Conservation (phyloP, 1,140 invertebrate species). For the Hetaerina americana region DNA sequence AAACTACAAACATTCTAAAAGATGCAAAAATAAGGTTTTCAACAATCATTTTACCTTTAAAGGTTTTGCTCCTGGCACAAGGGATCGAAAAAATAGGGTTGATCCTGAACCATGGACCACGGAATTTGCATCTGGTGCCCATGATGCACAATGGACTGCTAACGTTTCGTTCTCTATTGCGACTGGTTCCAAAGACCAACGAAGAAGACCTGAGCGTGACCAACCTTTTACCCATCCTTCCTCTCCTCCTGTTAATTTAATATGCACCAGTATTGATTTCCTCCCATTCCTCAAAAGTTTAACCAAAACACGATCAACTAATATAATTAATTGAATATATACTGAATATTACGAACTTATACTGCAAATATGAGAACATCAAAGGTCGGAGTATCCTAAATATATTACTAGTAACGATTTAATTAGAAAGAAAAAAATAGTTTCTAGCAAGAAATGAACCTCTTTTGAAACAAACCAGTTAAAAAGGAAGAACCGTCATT, state of each 20-base stretch:
- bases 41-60: conserved; percentile 67
- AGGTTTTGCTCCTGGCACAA: conserved; percentile 78
- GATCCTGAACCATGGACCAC: conserved; percentile 76
- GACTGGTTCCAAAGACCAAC: conserved; percentile 47
- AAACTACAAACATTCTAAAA: too few relatives aligned
- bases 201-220: conserved; percentile 89
- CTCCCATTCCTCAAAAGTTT: too few relatives aligned
- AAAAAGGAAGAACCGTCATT: conserved; percentile 81
- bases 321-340: too few relatives aligned
- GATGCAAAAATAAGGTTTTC: too few relatives aligned
- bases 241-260: conserved; percentile 60
- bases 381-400: too few relatives aligned
- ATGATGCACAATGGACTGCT: conserved; percentile 66
- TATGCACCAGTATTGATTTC: background rate
- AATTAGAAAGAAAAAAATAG: conserved; percentile 7
- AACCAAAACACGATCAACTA: too few relatives aligned
- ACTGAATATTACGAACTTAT: too few relatives aligned
- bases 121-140: conserved; percentile 73
- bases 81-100: conserved; percentile 74
- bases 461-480: conserved; percentile 43
- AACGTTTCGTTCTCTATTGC: conserved; percentile 64
- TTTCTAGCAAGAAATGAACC: background rate
- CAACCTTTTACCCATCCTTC: conserved; percentile 94
- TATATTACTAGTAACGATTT: background rate
- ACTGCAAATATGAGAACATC: too few relatives aligned